Evolutionary conservation across 1,140 invertebrate genomes (phyloP).

Genomic region (Drosophila triauraria): DNA sequence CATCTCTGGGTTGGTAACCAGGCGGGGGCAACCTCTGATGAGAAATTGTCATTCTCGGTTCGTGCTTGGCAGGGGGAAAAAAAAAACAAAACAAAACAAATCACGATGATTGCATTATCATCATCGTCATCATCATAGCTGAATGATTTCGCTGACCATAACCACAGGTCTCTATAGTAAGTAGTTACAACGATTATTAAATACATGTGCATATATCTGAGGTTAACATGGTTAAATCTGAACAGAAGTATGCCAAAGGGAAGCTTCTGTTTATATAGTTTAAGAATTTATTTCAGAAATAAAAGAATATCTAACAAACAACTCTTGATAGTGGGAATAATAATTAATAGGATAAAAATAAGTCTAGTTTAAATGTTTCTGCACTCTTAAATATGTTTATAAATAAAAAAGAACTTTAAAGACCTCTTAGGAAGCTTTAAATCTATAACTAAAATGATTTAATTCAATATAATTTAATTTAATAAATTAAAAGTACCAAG

Average conservation of each 20-base stretch:
- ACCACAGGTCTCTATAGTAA: slow-evolving; percentile 26
- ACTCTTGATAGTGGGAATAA: too few species aligned
- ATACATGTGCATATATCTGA: background rate
- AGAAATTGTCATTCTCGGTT: slow-evolving; percentile 63
- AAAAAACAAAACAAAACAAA: slow-evolving; percentile 33
- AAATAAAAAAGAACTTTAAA: background rate
- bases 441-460: background rate
- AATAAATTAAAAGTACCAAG: background rate
- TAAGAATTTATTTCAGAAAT: too few species aligned
- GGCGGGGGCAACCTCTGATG: slow-evolving; percentile 2
- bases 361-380: too few species aligned
- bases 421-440: too few species aligned
- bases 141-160: slow-evolving; percentile 57
- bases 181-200: slow-evolving; percentile 40
- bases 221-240: background rate
- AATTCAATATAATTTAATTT: background rate
- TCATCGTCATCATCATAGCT: slow-evolving; percentile 62
- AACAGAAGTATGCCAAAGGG: too few species aligned
- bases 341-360: too few species aligned
- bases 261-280: too few species aligned
- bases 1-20: background rate
- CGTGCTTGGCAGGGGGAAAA: slow-evolving; percentile 34
- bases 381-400: too few species aligned
- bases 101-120: slow-evolving; percentile 48
- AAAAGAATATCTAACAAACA: too few species aligned